Conservation (phyloP, 2,797 vertebrate genomes). For the Girardinus metallicus region DNA sequence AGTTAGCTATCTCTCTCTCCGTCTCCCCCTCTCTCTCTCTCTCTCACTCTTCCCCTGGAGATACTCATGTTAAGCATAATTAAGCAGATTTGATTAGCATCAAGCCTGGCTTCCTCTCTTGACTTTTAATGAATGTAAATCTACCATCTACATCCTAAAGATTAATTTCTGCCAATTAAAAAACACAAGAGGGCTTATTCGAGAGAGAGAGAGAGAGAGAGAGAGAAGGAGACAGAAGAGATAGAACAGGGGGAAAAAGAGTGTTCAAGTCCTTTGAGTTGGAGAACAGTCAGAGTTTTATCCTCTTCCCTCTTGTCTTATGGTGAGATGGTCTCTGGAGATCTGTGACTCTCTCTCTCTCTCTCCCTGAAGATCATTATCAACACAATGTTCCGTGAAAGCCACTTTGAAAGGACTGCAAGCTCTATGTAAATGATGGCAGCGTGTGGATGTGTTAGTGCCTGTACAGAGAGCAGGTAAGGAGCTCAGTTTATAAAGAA, state of each 20-base stretch:
- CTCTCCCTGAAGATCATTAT: slow-evolving; percentile 80
- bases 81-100: slow-evolving; percentile 99
- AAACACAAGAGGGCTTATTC: slow-evolving; percentile 93
- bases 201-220: slow-evolving; percentile 75
- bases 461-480: slow-evolving; percentile 67
- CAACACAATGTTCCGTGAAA: slow-evolving; percentile 83
- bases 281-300: slow-evolving; percentile 79
- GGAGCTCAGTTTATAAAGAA: slow-evolving; percentile 73
- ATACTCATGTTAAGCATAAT: slow-evolving; percentile 99
- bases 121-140: slow-evolving; percentile 99
- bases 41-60: slow-evolving; percentile 88
- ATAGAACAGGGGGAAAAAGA: slow-evolving; percentile 62
- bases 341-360: slow-evolving; percentile 74
- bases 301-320: slow-evolving; percentile 80
- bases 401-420: slow-evolving; percentile 81
- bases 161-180: slow-evolving; percentile 99
- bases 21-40: slow-evolving; percentile 59
- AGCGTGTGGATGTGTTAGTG: slow-evolving; percentile 40
- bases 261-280: slow-evolving; percentile 80
- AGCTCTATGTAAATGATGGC: slow-evolving; percentile 79
- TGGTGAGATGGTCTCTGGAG: slow-evolving; percentile 82
- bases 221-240: slow-evolving; percentile 68
- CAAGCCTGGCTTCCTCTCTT: slow-evolving; percentile 99
- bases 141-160: slow-evolving; percentile 99
- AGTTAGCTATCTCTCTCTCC: slow-evolving; percentile 75